A percentile compares a stretch with the other conserved stretches of the same genome.
Conservation (phyloP, 2,797 vertebrate genomes). For the Tauraco hartlaubi region DNA sequence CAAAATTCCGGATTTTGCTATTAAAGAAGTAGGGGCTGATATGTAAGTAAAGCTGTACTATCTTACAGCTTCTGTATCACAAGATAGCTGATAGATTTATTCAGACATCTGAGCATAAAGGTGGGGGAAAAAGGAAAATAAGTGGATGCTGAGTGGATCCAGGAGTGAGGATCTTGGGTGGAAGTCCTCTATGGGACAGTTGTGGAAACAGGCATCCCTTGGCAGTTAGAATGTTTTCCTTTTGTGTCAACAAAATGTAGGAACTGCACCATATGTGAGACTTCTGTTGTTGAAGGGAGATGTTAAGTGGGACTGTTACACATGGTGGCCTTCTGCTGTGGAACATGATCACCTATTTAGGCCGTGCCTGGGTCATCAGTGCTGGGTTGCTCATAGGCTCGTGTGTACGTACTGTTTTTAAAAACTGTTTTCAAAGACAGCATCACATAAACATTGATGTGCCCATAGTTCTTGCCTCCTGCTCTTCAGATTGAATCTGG, state of each 20-base stretch:
- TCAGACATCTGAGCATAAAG: background rate
- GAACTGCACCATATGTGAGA: background rate
- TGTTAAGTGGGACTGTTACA: background rate
- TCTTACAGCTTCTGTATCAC: background rate
- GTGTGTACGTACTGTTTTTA: background rate
- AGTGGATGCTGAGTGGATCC: background rate
- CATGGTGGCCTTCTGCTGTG: background rate
- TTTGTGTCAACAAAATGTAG: background rate
- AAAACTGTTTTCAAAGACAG: background rate
- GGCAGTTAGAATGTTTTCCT: background rate
- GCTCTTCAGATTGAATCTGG: background rate
- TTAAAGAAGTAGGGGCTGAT: background rate
- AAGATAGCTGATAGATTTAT: background rate
- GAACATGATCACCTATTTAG: rapidly evolving
- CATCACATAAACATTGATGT: background rate
- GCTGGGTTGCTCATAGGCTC: background rate
- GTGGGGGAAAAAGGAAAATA: background rate
- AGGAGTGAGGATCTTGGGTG: background rate
- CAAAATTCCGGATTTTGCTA: background rate
- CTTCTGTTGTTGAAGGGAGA: background rate
- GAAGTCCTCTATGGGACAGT: background rate
- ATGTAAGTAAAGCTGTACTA: background rate
- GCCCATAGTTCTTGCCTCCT: background rate
- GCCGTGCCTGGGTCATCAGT: background rate
- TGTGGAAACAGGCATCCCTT: background rate